Evolutionary conservation across 2,113 vertebrate species (phyloP), one percentile per base, ranked within the genome.

Genomic region (Smithornis capensis): DNA sequence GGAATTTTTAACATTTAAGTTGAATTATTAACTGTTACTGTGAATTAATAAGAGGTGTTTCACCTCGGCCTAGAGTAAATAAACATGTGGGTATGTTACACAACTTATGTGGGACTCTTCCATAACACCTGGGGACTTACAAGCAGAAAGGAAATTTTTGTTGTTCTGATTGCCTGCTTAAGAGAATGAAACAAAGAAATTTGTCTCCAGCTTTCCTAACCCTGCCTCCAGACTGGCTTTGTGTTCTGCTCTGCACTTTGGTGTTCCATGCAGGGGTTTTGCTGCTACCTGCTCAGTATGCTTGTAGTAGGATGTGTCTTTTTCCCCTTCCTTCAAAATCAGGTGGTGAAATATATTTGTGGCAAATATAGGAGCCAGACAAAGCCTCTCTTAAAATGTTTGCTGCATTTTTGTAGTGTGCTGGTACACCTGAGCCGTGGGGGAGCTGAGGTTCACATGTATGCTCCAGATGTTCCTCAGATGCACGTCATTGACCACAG

Each of bases 401-500:
- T 87, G 89, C 37, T 69, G 50, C 9, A 1, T 0, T 70, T 62
- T 84, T 69, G 2, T 78, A 99, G 99, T 67, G 95, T 98, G 27
- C 97, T 99, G 95, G 98, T 99, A 5, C 99, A 99, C 89, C 97
- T 99, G 85, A 99, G 99, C 92, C 98, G 98, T 3, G 97, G 97
- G 2, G 98, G 98, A 21, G 99, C 98, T 0, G 97, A 98, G 47
- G 98, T 98, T 91, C 98, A 99, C 92, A 99, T 99, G 97, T 99
- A 99, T 87, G 99, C 99, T 56, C 99, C 99, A 4, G 96, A 99
- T 75, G 53, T 97, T 60, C 97, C 98, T 40, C 99, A 99, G 97
- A 99, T 99, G 99, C 99, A 99, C 1, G 99, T 99, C 47, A 95
- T 99, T 9, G 98, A 99, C 90, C 99, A 99, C 96, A 97, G 97